Evolutionary conservation across 2,113 vertebrate genomes (phyloP).

Genomic region (Corydoras maculifer): DNA sequence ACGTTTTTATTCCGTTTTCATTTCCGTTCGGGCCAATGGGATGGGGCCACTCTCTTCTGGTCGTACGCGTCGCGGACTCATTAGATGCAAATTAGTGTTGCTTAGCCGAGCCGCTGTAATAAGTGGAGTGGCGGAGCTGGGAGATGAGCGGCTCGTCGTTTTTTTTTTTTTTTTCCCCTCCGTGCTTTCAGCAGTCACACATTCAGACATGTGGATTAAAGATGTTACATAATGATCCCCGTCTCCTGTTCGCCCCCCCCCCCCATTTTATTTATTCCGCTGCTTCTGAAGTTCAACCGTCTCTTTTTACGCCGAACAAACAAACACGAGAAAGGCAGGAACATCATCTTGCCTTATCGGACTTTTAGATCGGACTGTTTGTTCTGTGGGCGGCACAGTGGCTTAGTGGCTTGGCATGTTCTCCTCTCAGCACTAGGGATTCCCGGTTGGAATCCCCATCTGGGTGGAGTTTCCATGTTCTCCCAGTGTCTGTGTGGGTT

Average conservation of each 20-base stretch:
- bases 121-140: conserved; percentile 57
- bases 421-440: too few relatives aligned
- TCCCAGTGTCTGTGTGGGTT: too few relatives aligned
- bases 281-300: conserved; percentile 6
- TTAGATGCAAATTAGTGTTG: conserved; percentile 46
- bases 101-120: conserved; percentile 41
- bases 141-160: conserved; percentile 43
- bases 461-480: too few relatives aligned
- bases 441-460: too few relatives aligned
- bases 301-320: neutral
- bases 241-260: conserved; percentile 42
- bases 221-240: conserved; percentile 67
- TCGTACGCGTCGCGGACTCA: conserved; percentile 35
- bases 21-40: conserved; percentile 39
- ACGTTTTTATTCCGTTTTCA: too few relatives aligned
- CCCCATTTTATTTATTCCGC: conserved; percentile 34
- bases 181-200: conserved; percentile 67
- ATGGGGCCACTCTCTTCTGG: too few relatives aligned
- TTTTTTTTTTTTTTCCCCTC: neutral
- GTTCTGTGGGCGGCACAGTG: too few relatives aligned
- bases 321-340: neutral
- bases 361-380: neutral
- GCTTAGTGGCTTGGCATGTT: too few relatives aligned
- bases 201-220: conserved; percentile 68
- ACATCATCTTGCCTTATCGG: neutral